phyloP scores from a whole-genome alignment of 2,797 vertebrate genomes.

The Jordanella pulchra region DNA sequence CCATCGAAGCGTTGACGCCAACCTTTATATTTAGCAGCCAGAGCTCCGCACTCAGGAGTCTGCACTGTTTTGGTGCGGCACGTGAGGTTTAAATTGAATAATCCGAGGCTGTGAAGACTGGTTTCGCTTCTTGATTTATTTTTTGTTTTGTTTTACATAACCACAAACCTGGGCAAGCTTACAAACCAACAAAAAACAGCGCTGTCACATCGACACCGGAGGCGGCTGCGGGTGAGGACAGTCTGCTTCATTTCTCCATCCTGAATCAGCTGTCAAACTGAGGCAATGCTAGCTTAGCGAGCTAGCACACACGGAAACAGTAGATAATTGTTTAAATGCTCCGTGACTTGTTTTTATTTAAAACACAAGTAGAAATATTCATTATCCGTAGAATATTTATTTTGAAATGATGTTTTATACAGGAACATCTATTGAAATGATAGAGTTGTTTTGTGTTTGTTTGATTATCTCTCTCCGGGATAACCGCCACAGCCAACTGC shows the following conservation, averaged over 20 bases:
- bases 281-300: constrained; percentile 16
- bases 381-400: background rate
- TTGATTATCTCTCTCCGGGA: background rate
- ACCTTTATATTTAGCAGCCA: constrained; percentile 29
- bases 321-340: background rate
- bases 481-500: background rate
- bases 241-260: constrained; percentile 3
- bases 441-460: background rate
- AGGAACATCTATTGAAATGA: background rate
- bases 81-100: constrained; percentile 63
- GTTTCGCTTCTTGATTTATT: background rate
- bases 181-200: constrained; percentile 54
- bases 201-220: constrained; percentile 71
- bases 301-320: background rate
- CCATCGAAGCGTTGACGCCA: constrained; percentile 30
- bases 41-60: constrained; percentile 8
- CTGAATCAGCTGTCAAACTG: background rate
- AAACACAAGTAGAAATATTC: background rate
- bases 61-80: constrained; percentile 71
- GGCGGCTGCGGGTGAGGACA: constrained; percentile 69
- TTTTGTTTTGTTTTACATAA: background rate
- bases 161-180: constrained; percentile 71
- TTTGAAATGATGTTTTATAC: rapidly evolving
- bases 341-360: background rate
- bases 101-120: background rate